These are phyloP conservation scores for Zonotrichia albicollis DNA, from an alignment of 2,797 vertebrate species.

Conservation along the genomic window DNA sequence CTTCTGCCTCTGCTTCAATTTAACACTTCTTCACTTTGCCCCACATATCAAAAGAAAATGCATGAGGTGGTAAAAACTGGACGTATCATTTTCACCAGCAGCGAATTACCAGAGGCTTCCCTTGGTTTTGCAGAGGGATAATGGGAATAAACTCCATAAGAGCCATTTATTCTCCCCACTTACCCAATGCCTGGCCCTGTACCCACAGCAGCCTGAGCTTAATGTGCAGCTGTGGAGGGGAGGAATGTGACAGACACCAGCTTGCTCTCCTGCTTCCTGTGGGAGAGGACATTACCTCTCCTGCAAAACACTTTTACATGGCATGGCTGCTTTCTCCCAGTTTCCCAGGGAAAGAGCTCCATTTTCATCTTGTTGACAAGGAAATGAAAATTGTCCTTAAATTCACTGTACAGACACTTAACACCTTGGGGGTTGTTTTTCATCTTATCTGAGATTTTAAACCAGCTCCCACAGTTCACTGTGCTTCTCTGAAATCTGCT, in stretches of 20 bases:
- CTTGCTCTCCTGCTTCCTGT: background rate
- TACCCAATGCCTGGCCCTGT: background rate
- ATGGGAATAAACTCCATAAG: background rate
- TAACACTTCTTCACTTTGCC: background rate
- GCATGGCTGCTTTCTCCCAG: rapidly evolving
- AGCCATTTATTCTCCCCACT: background rate
- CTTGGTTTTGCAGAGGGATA: background rate
- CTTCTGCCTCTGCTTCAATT: background rate
- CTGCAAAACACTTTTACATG: background rate
- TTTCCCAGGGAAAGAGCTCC: background rate
- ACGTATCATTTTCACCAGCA: background rate
- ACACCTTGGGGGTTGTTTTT: background rate
- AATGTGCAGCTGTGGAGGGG: background rate
- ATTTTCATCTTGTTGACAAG: background rate
- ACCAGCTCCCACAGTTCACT: background rate
- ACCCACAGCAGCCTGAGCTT: background rate
- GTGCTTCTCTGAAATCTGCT: background rate
- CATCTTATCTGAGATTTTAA: background rate
- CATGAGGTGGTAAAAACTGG: background rate
- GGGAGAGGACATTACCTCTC: background rate
- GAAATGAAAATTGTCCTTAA: background rate
- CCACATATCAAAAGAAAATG: background rate
- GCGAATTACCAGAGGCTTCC: background rate
- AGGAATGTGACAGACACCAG: background rate
- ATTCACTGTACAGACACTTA: background rate